These are phyloP conservation scores for Siphonodentalium dalli DNA, from an alignment of 2,888 invertebrate species.

Conservation along the genomic window DNA sequence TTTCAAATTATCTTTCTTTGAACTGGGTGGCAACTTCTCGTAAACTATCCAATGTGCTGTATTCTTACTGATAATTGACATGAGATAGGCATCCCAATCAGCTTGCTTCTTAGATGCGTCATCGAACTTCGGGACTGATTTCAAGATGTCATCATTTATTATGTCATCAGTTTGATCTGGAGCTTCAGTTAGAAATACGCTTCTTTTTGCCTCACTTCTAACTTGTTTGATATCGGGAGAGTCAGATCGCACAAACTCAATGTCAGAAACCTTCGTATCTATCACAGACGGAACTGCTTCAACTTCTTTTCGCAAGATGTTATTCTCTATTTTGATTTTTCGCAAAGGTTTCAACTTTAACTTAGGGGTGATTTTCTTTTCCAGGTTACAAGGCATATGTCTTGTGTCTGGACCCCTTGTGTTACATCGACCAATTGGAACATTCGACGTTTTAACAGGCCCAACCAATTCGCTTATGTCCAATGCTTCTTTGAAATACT, in stretches of 20 bases:
- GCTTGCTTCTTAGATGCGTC: conserved; percentile 14
- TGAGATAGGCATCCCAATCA: conserved; percentile 62
- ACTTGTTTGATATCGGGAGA: no score
- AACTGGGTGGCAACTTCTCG: conserved; percentile 38
- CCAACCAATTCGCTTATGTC: conserved; percentile 45
- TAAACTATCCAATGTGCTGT: conserved; percentile 64
- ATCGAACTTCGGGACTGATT: no score
- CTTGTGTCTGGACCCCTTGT: conserved; percentile 40
- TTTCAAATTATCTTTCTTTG: conserved; percentile 21
- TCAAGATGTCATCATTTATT: no score
- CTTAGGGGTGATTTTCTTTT: conserved; percentile 37
- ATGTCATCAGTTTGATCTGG: background rate
- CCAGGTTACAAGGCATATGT: conserved; percentile 54
- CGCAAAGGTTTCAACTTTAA: conserved; percentile 49
- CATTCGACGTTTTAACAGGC: conserved; percentile 30
- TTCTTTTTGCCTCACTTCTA: no score
- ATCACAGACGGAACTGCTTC: background rate
- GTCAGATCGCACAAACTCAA: no score
- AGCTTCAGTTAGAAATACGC: no score
- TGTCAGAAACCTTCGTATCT: no score
- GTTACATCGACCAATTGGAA: conserved; percentile 49
- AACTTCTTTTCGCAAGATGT: background rate
- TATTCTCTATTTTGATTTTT: no score
- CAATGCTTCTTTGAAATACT: conserved; percentile 55
- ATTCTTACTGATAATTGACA: conserved; percentile 55